Conservation (phyloP, 30 jellyfish, hydroid and myxozoan species). For the Haliclystus octoradiatus region DNA sequence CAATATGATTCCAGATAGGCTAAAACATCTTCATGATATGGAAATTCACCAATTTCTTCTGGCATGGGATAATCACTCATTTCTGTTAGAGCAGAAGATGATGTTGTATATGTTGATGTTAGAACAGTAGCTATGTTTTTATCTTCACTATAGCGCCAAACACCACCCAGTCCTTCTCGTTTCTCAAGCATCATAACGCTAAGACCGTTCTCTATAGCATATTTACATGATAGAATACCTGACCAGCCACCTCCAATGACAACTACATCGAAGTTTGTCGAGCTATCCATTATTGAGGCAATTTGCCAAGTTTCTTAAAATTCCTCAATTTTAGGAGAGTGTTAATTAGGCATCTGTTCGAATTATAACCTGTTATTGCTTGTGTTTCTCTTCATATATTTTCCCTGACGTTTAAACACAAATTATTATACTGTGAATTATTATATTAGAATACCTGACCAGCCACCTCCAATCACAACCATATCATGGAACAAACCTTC, state of each 20-base stretch:
- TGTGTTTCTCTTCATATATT: no score
- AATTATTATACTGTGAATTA: no score
- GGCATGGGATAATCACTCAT: conserved; percentile 94
- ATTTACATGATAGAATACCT: conserved; percentile 74
- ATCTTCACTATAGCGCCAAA: conserved; percentile 67
- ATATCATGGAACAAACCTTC: no score
- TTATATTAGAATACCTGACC: conserved; percentile 86
- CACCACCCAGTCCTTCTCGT: conserved; percentile 77
- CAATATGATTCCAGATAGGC: conserved; percentile 36
- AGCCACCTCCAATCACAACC: conserved; percentile 74
- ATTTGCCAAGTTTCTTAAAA: no score
- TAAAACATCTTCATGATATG: conserved; percentile 58
- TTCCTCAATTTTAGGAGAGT: no score
- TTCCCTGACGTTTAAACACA: no score
- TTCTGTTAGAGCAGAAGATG: conserved; percentile 74
- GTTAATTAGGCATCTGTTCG: no score
- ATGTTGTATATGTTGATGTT: conserved; percentile 52
- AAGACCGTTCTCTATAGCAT: conserved; percentile 54
- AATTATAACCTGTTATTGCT: no score
- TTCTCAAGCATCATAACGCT: conserved; percentile 45
- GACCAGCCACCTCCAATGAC: conserved; percentile 94
- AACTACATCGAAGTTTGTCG: no score
- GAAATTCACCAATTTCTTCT: conserved; percentile 72
- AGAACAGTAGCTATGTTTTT: conserved; percentile 54
- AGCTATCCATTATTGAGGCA: no score